These are phyloP conservation scores for Hemithea aestivaria DNA, from an alignment of 2,888 invertebrate genomes.

Conservation along the genomic window DNA sequence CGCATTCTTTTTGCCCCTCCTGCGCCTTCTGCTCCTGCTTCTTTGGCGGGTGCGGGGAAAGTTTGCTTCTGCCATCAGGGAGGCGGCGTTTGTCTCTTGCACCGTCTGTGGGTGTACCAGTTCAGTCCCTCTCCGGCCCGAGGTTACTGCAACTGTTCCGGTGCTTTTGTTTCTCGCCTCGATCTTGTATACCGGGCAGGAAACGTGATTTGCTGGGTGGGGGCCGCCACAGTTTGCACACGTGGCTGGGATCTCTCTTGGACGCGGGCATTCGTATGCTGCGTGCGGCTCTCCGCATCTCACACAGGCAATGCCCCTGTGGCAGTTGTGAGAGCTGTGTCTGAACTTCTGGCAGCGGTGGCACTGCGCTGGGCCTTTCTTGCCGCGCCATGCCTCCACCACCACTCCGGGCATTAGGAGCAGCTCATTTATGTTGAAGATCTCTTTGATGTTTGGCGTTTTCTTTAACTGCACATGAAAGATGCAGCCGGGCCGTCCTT, in stretches of 20 bases:
- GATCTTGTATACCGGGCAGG: slow-evolving; percentile 13
- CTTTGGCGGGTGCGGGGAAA: neutral
- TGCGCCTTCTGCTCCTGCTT: neutral
- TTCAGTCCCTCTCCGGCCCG: neutral
- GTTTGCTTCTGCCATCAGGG: slow-evolving; percentile 4
- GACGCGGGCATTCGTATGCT: slow-evolving; percentile 15
- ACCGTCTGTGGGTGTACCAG: neutral
- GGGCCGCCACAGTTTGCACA: slow-evolving; percentile 21
- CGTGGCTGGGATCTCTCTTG: slow-evolving; percentile 9
- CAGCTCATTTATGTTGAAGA: slow-evolving; percentile 17
- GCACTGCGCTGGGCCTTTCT: slow-evolving; percentile 24
- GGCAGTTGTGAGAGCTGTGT: slow-evolving; percentile 25
- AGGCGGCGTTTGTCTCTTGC: neutral
- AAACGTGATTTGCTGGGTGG: slow-evolving; percentile 16
- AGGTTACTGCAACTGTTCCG: slow-evolving; percentile 10
- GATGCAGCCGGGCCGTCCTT: too few species aligned
- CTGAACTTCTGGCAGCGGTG: slow-evolving; percentile 27
- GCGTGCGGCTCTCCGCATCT: slow-evolving; percentile 15
- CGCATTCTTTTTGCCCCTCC: too few species aligned
- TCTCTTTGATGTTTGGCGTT: too few species aligned
- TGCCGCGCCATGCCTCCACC: slow-evolving; percentile 21
- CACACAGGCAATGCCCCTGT: slow-evolving; percentile 15
- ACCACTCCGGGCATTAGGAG: slow-evolving; percentile 25
- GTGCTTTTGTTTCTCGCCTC: slow-evolving; percentile 14
- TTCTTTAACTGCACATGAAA: too few species aligned